Evolutionary conservation across 2,797 vertebrate genomes (phyloP), one percentile per base, ranked within the genome.

Genomic region (Enoplosus armatus): DNA sequence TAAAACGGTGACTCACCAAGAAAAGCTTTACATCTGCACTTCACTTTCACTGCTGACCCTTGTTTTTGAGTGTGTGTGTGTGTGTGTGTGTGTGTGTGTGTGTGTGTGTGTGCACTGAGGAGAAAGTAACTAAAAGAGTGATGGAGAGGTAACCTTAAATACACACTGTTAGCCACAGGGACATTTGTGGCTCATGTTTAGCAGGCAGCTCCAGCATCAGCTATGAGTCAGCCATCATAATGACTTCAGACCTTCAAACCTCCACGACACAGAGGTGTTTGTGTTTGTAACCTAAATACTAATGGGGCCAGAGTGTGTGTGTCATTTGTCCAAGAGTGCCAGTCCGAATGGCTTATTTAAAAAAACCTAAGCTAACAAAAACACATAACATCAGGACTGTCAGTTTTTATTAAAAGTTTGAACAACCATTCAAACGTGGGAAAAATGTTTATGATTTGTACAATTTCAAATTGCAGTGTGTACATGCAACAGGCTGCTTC

Each of bases 201-300:
- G 51, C 39, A 62, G 29, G 67, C 65, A 71, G 79, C 75, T 82
- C 26, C 54, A 45, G 35, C 63, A 8, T 61, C 58, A 50, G 58
- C 67, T 51, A 66, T 87, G 87, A 90, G 73, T 88, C 84, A 87
- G 68, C 43, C 48, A 4, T 67, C 37, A 77, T 84, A 83, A 89
- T 73, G 78, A 83, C 45, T 77, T 31, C 45, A 50, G 63, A 77
- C 78, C 61, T 73, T 83, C 68, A 83, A 72, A 53, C 60, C 22
- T 74, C 56, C 26, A n/a, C 9, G 8, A 72, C 55, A 39, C 53
- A 31, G 39, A 41, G 41, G 50, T 59, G 35, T 61, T 73, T 75
- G 24, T 75, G 35, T 81, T 72, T 70, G 33, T 82, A 76, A 70
- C 75, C 48, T 43, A n/a, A 35, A 67, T 51, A 80, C 75, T 45